Conservation (phyloP, 1,140 invertebrate species). For the Oncopeltus fasciatus region DNA sequence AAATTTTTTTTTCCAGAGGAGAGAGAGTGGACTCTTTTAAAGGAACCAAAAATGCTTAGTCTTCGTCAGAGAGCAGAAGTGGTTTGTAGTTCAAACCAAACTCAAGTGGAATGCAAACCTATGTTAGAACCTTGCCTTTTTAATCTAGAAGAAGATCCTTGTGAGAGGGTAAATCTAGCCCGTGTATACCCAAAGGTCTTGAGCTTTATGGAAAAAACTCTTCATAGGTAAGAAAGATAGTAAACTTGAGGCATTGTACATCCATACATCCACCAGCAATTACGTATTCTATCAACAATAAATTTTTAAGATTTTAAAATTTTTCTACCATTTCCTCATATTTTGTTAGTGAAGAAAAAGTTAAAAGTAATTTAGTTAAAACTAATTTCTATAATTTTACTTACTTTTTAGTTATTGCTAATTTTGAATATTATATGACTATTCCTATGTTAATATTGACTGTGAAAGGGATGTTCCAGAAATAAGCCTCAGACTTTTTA, state of each 20-base stretch:
- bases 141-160: conserved; percentile 57
- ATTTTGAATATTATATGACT: too few relatives aligned
- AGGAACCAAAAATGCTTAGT: conserved; percentile 27
- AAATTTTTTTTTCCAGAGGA: conserved; percentile 17
- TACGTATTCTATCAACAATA: neutral
- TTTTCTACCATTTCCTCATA: neutral
- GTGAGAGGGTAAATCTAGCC: conserved; percentile 56
- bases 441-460: too few relatives aligned
- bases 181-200: conserved; percentile 31
- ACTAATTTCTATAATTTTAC: too few relatives aligned
- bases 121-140: conserved; percentile 49
- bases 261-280: neutral
- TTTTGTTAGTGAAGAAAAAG: too few relatives aligned
- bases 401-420: too few relatives aligned
- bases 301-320: too few relatives aligned
- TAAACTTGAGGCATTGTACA: too few relatives aligned
- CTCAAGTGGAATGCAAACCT: conserved; percentile 35
- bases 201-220: conserved; percentile 31
- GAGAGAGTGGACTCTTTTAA: conserved; percentile 26
- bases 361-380: too few relatives aligned
- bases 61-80: conserved; percentile 34
- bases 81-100: conserved; percentile 28
- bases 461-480: too few relatives aligned
- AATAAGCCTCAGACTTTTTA: too few relatives aligned
- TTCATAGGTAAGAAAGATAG: conserved; percentile 28